Conservation (phyloP, 2,797 vertebrate species). For the Aselliscus stoliczkanus region DNA sequence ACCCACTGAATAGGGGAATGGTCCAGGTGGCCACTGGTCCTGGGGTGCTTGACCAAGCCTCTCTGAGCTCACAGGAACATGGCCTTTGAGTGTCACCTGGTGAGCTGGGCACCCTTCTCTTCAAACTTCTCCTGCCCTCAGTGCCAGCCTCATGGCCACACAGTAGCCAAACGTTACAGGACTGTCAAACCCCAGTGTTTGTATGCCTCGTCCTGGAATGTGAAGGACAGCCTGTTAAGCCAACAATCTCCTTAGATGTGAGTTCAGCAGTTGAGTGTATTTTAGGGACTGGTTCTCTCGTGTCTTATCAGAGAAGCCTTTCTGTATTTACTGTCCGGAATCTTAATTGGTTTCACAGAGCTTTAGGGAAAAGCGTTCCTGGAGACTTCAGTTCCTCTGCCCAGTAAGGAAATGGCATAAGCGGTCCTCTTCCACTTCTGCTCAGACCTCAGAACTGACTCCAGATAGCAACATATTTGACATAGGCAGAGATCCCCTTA, state of each 20-base stretch:
- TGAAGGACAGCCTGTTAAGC: not conserved
- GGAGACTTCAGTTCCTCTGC: not conserved
- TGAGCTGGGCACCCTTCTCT: not conserved
- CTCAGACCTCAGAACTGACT: not conserved
- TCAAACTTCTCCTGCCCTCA: not conserved
- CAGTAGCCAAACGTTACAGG: not conserved
- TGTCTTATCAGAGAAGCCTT: not conserved
- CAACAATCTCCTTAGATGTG: not conserved
- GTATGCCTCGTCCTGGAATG: not conserved
- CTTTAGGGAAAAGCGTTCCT: not conserved
- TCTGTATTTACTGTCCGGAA: not conserved
- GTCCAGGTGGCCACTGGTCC: not conserved
- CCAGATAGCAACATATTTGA: not conserved
- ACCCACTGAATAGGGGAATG: not conserved
- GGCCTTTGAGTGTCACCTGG: not conserved
- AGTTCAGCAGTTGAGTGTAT: not conserved
- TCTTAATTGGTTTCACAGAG: not conserved
- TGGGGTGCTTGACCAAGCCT: not conserved
- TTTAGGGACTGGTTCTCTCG: not conserved
- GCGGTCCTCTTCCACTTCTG: not conserved
- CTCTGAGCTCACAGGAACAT: not conserved
- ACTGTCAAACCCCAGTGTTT: not conserved
- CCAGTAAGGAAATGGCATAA: not conserved
- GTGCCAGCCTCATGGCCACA: fast-evolving
- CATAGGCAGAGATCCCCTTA: not conserved